phyloP scores from a whole-genome alignment of 2,797 vertebrate species.

The Uromys caudimaculatus region DNA sequence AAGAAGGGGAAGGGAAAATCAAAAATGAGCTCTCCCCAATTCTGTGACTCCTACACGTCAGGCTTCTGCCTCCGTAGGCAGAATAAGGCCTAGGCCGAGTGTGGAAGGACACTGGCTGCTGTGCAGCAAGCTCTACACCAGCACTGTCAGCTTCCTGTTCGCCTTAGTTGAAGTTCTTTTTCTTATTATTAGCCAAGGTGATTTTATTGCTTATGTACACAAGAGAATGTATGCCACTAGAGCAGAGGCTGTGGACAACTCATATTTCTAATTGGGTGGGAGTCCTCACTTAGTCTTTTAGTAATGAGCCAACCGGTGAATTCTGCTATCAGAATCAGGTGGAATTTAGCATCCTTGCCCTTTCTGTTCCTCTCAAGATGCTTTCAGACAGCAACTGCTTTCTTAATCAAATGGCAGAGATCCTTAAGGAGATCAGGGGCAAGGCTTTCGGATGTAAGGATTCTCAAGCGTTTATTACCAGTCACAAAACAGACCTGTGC shows the following conservation, averaged over 20 bases:
- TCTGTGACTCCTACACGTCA: background rate
- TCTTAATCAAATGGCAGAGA: background rate
- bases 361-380: background rate
- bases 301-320: background rate
- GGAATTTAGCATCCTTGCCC: background rate
- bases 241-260: background rate
- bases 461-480: background rate
- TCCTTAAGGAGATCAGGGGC: background rate
- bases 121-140: background rate
- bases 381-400: background rate
- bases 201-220: background rate
- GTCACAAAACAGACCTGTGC: no score
- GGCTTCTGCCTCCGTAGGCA: background rate
- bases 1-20: background rate
- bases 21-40: slow-evolving; percentile 4
- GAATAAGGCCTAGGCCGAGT: background rate
- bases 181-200: background rate
- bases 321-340: background rate
- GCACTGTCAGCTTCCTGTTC: background rate
- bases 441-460: background rate
- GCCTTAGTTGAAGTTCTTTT: background rate
- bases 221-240: background rate
- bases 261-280: background rate
- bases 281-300: background rate
- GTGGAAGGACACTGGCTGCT: background rate